Percentiles rank a stretch among this genome's conserved stretches.
Conservation (phyloP, 1,140 invertebrate species). For the Cherax destructor region DNA sequence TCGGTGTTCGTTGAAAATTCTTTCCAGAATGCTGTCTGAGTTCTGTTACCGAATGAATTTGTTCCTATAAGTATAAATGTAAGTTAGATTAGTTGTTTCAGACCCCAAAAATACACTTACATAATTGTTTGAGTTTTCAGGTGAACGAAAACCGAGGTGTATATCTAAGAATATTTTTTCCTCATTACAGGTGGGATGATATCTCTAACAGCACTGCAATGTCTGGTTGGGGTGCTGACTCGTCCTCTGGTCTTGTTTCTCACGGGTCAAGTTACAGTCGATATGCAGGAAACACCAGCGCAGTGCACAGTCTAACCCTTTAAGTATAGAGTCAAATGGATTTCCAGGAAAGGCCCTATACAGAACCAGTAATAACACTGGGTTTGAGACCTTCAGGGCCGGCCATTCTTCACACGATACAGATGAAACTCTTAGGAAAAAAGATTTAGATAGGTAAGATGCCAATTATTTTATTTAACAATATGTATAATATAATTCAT, state of each 20-base stretch:
- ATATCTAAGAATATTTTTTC: background rate
- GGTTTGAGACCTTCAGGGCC: background rate
- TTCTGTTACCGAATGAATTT: too few species aligned
- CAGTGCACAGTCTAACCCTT: background rate
- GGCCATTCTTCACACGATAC: background rate
- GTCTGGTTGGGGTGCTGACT: background rate
- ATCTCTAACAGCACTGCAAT: background rate
- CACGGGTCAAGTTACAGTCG: background rate
- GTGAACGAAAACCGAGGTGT: too few species aligned
- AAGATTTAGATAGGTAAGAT: conserved; percentile 16
- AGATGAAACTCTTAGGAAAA: background rate
- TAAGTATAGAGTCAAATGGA: background rate
- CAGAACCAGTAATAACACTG: background rate
- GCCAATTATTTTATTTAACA: background rate
- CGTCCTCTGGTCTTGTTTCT: background rate
- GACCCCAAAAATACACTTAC: too few species aligned
- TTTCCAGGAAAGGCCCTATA: background rate
- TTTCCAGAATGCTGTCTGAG: too few species aligned
- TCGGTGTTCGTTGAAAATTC: too few species aligned
- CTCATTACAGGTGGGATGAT: background rate
- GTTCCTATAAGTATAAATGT: too few species aligned
- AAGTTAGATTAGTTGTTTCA: too few species aligned
- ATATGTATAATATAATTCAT: too few species aligned
- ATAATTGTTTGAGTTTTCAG: too few species aligned
- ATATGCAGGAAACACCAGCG: background rate